Evolutionary conservation across 2,113 vertebrate genomes (phyloP).

Genomic region (Ornithorhynchus anatinus): DNA sequence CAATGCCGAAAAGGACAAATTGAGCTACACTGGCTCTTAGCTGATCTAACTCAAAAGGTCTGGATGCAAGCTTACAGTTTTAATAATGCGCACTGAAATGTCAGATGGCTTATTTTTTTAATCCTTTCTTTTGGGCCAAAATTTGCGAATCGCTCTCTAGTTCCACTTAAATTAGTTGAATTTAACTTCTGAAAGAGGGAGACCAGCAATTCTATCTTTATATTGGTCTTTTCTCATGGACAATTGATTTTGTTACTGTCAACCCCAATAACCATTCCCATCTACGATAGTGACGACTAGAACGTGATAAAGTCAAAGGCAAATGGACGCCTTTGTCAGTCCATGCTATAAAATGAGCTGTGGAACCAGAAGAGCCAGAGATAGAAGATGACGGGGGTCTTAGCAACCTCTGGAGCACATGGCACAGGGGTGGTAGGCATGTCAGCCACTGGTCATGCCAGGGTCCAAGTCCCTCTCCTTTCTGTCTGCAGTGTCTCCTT

Average conservation of each 20-base stretch:
- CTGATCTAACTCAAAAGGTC: not conserved
- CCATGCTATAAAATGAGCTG: too few species aligned
- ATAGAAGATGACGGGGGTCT: too few species aligned
- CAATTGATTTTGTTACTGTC: not conserved
- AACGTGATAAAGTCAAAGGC: not conserved
- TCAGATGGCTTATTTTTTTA: not conserved
- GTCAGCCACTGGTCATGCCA: too few species aligned
- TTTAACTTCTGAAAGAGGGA: not conserved
- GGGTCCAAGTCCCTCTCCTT: too few species aligned
- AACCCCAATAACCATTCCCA: not conserved
- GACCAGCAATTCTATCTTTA: not conserved
- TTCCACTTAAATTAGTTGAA: not conserved
- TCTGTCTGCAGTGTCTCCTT: too few species aligned
- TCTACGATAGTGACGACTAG: not conserved
- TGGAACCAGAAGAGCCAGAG: too few species aligned
- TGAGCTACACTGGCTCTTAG: not conserved
- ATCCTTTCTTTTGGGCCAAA: not conserved
- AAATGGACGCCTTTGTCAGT: too few species aligned
- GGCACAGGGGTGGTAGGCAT: too few species aligned
- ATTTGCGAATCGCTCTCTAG: not conserved
- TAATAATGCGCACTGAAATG: not conserved
- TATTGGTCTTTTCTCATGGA: too few species aligned
- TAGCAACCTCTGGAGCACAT: too few species aligned
- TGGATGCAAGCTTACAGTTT: not conserved
- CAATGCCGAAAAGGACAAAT: not conserved